Evolutionary conservation across 2,888 invertebrate genomes (phyloP).

Genomic region (Lithophane leautieri): DNA sequence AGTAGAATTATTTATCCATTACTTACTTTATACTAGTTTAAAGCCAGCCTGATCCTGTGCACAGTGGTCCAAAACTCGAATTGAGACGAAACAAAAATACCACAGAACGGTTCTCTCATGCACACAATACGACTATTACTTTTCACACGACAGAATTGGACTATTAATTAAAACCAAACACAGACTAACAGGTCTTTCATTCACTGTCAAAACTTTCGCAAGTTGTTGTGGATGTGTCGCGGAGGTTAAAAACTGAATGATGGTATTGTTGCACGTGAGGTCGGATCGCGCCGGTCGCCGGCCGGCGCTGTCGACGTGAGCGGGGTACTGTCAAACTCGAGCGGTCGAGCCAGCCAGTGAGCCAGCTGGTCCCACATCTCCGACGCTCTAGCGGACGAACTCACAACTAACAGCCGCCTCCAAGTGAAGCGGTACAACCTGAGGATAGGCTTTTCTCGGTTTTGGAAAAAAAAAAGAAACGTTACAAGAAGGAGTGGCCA

Average conservation of each 20-base stretch:
- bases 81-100: conserved; percentile 83
- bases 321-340: conserved; percentile 86
- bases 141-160: conserved; percentile 80
- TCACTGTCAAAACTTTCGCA: conserved; percentile 75
- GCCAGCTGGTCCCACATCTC: conserved; percentile 84
- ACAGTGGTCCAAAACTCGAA: conserved; percentile 81
- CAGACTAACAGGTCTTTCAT: conserved; percentile 66
- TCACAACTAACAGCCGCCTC: conserved; percentile 81
- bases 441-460: not conserved
- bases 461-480: not conserved
- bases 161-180: conserved; percentile 74
- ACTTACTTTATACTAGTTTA: conserved; percentile 60
- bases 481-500: not conserved
- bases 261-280: conserved; percentile 80
- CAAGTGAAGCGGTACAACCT: conserved; percentile 71
- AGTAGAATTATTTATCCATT: not conserved
- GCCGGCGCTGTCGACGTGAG: conserved; percentile 80
- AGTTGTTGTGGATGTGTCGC: conserved; percentile 74
- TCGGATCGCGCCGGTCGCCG: conserved; percentile 76
- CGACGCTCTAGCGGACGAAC: conserved; percentile 86
- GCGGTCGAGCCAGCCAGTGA: conserved; percentile 83
- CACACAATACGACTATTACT: conserved; percentile 81
- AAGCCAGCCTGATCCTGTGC: conserved; percentile 65
- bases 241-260: conserved; percentile 81
- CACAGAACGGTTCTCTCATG: conserved; percentile 81